phyloP scores from a whole-genome alignment of 2,113 vertebrate species.

The Ochotona curzoniae region DNA sequence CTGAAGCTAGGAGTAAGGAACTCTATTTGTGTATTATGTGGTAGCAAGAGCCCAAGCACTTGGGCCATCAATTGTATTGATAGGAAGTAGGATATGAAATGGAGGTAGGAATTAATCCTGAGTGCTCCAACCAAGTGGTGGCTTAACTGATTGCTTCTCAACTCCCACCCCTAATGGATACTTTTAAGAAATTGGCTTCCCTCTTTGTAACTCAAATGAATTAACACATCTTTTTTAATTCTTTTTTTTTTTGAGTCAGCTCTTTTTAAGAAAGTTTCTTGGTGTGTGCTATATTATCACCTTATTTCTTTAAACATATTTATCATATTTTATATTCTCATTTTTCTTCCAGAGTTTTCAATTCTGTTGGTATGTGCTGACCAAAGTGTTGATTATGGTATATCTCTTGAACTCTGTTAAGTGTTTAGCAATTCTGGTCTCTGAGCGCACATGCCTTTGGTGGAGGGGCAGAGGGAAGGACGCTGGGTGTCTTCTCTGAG shows the following conservation, averaged over 20 bases:
- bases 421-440: not conserved
- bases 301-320: not conserved
- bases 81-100: no score
- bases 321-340: slow-evolving; percentile 3
- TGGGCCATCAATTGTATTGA: no score
- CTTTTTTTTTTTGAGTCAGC: no score
- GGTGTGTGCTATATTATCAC: not conserved
- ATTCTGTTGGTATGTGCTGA: not conserved
- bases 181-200: not conserved
- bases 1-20: no score
- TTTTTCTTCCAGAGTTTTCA: not conserved
- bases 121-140: no score
- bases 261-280: not conserved
- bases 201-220: not conserved
- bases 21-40: no score
- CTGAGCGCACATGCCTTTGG: not conserved
- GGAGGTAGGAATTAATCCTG: no score
- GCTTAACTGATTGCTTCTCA: no score
- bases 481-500: not conserved
- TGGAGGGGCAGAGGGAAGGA: not conserved
- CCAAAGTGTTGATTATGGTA: not conserved
- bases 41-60: no score
- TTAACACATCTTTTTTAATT: no score
- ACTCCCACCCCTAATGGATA: not conserved
- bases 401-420: not conserved